Percentiles rank a stretch among this genome's conserved stretches.
These are phyloP conservation scores for Sipunculus nudus DNA, from an alignment of 2,888 invertebrate genomes.

Conservation along the genomic window DNA sequence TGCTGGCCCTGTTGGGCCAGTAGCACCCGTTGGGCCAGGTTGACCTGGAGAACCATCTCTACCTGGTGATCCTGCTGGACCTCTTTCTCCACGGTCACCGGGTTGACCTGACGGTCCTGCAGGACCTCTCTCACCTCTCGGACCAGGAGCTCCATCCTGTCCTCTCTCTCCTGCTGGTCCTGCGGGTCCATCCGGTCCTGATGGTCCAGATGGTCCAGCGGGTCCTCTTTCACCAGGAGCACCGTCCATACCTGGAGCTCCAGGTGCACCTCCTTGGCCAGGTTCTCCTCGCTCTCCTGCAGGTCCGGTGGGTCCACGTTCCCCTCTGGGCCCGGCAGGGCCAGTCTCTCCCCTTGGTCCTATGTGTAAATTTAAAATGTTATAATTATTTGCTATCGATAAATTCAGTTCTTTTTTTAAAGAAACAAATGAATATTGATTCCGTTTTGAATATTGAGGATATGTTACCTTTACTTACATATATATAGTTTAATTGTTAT, in stretches of 20 bases:
- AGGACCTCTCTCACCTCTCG: constrained; percentile 9
- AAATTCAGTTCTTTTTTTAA: no score
- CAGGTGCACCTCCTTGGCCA: constrained; percentile 25
- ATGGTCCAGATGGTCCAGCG: constrained; percentile 24
- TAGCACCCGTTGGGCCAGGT: constrained; percentile 20
- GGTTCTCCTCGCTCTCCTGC: constrained; percentile 17
- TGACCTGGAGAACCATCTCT: neutral
- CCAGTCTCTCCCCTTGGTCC: no score
- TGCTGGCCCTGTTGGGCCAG: no score
- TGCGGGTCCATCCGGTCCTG: constrained; percentile 20
- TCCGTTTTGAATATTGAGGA: no score
- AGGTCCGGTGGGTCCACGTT: constrained; percentile 17
- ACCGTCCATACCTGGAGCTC: constrained; percentile 27
- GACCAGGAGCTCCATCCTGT: constrained; percentile 6
- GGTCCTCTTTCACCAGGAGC: constrained; percentile 21
- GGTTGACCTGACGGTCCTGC: constrained; percentile 10
- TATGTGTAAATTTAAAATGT: no score
- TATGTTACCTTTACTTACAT: no score
- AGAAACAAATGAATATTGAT: no score
- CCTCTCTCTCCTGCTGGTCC: constrained; percentile 25
- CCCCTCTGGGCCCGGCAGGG: no score
- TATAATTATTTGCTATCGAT: no score
- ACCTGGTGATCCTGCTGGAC: no score
- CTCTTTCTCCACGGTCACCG: no score
- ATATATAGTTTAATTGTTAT: no score